These are phyloP conservation scores for Caloenas nicobarica DNA, from an alignment of 2,113 vertebrate genomes.

Conservation along the genomic window DNA sequence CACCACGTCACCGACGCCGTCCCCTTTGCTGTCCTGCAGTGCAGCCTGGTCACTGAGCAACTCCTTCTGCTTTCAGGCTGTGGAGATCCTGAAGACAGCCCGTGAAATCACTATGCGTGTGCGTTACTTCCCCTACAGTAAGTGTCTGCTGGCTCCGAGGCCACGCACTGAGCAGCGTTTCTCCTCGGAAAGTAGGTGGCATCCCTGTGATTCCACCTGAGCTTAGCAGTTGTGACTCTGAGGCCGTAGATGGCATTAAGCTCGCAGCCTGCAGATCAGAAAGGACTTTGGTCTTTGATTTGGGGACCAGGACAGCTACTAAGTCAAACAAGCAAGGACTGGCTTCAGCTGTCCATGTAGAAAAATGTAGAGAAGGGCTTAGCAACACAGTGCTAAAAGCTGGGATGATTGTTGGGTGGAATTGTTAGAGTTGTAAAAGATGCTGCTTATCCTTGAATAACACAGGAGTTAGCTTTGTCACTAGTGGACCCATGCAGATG, in stretches of 20 bases:
- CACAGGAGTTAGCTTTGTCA: neutral
- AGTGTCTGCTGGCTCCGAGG: constrained; percentile 29
- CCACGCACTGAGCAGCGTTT: neutral
- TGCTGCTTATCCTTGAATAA: neutral
- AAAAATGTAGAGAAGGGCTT: neutral
- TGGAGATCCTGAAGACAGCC: constrained; percentile 96
- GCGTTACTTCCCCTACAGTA: constrained; percentile 98
- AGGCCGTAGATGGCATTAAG: accelerated
- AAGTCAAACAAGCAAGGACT: neutral
- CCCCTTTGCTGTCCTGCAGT: neutral
- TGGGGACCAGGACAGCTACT: neutral
- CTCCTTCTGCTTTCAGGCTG: constrained; percentile 79
- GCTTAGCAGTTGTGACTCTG: neutral
- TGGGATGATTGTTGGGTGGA: neutral
- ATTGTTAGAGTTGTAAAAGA: neutral
- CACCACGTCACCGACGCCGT: accelerated
- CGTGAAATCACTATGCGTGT: constrained; percentile 96
- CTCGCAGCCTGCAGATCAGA: neutral
- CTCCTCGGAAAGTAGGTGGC: neutral
- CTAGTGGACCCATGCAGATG: neutral
- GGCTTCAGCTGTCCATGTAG: accelerated
- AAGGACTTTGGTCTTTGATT: neutral
- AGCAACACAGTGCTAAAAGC: neutral
- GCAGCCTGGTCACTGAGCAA: neutral
- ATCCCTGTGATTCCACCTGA: neutral